Evolutionary conservation across 2,888 invertebrate genomes (phyloP).

Genomic region (Sminthurinus aureus): DNA sequence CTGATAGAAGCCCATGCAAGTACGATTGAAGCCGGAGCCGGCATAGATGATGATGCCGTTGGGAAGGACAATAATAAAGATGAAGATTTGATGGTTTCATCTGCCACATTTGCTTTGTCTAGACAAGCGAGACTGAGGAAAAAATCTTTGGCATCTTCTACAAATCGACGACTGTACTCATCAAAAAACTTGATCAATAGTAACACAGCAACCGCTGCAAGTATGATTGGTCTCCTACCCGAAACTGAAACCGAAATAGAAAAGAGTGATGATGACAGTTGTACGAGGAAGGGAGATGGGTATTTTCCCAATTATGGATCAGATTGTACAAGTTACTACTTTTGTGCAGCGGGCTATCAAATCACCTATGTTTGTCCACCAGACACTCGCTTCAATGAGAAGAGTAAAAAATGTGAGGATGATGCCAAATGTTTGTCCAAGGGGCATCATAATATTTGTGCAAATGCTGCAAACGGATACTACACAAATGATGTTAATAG

Average conservation of each 20-base stretch:
- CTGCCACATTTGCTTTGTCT: background rate
- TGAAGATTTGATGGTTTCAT: slow-evolving; percentile 14
- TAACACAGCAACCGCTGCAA: background rate
- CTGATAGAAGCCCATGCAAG: slow-evolving; percentile 57
- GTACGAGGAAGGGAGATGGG: slow-evolving; percentile 54
- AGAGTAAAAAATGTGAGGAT: slow-evolving; percentile 51
- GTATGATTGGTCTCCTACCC: background rate
- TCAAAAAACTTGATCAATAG: background rate
- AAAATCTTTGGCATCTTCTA: background rate
- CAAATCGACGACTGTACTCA: background rate
- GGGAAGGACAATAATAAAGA: slow-evolving; percentile 24
- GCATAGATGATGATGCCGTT: background rate
- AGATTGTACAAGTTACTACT: slow-evolving; percentile 57
- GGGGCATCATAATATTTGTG: slow-evolving; percentile 50
- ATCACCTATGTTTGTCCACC: slow-evolving; percentile 58
- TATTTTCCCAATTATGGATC: slow-evolving; percentile 59
- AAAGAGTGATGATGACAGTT: slow-evolving; percentile 41
- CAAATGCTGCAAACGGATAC: slow-evolving; percentile 54
- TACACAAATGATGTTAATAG: slow-evolving; percentile 46
- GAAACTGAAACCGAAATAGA: background rate
- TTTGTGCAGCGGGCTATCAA: slow-evolving; percentile 59
- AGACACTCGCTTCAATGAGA: slow-evolving; percentile 50
- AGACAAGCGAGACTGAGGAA: slow-evolving; percentile 30
- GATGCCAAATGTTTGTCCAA: slow-evolving; percentile 49
- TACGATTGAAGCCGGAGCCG: background rate